Evolutionary conservation across 2,113 vertebrate species (phyloP).

Genomic region (Camelus dromedarius): DNA sequence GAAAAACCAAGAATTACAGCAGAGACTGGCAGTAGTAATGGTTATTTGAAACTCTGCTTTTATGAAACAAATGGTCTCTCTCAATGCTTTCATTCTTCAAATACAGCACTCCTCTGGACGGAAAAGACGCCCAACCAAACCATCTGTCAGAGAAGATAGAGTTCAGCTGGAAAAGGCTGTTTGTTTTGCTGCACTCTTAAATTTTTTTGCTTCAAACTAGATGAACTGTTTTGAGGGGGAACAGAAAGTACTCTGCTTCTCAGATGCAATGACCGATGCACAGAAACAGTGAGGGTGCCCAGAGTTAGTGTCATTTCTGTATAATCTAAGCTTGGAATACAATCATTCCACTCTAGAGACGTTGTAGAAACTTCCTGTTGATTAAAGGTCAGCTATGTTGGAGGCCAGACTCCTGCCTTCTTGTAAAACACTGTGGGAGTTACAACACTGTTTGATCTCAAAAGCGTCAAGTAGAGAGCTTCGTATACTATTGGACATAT

Average conservation of each 20-base stretch:
- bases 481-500: neutral
- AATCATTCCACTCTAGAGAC: neutral
- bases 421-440: neutral
- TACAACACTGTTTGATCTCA: neutral
- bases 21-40: slow-evolving; percentile 60
- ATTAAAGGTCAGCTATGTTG: neutral
- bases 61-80: slow-evolving; percentile 66
- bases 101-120: slow-evolving; percentile 31
- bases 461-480: neutral
- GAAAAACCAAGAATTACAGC: slow-evolving; percentile 58
- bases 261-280: neutral
- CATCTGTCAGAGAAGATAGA: slow-evolving; percentile 69
- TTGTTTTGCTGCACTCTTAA: slow-evolving; percentile 53
- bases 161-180: slow-evolving; percentile 62
- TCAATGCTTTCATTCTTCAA: slow-evolving; percentile 68
- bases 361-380: neutral
- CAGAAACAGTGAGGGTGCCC: neutral
- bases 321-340: neutral
- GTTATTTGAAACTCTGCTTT: slow-evolving; percentile 70
- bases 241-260: slow-evolving; percentile 20
- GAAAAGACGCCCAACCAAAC: slow-evolving; percentile 37
- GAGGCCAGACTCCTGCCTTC: neutral
- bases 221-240: slow-evolving; percentile 6
- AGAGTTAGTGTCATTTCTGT: neutral
- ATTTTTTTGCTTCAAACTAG: slow-evolving; percentile 60